Conservation (phyloP, 1,140 invertebrate genomes). For the Metopolophium dirhodum region DNA sequence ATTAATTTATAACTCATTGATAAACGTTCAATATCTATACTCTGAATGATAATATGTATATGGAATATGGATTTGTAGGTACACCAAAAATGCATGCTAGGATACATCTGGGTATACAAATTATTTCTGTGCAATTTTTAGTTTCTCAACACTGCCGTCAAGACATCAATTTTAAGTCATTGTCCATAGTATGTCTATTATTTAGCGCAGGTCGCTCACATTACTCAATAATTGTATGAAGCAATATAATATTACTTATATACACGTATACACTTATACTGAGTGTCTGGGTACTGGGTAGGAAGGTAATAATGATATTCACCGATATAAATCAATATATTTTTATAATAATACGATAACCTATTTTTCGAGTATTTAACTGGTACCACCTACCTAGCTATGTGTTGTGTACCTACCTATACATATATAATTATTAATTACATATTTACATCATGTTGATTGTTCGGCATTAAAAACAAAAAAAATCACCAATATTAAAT, state of each 20-base stretch:
- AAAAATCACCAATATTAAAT: no score
- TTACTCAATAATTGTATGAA: neutral
- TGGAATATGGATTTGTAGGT: neutral
- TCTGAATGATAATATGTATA: no score
- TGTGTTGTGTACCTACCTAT: neutral
- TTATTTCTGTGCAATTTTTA: neutral
- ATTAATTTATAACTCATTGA: no score
- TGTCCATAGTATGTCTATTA: neutral
- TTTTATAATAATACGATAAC: neutral
- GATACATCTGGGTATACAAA: no score
- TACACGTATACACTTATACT: neutral
- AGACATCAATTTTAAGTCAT: neutral
- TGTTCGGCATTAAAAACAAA: no score
- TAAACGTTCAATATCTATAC: neutral
- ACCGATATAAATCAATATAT: neutral
- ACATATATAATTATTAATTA: no score
- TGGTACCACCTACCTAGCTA: no score
- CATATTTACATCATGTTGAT: no score
- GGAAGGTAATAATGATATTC: neutral
- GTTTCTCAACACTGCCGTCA: neutral
- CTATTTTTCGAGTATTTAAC: neutral
- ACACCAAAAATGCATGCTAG: neutral
- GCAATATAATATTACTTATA: neutral
- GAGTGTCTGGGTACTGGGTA: neutral
- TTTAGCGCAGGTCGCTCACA: neutral